These are phyloP conservation scores for Lepidostoma basale DNA, from an alignment of 1,140 invertebrate genomes.

Conservation along the genomic window DNA sequence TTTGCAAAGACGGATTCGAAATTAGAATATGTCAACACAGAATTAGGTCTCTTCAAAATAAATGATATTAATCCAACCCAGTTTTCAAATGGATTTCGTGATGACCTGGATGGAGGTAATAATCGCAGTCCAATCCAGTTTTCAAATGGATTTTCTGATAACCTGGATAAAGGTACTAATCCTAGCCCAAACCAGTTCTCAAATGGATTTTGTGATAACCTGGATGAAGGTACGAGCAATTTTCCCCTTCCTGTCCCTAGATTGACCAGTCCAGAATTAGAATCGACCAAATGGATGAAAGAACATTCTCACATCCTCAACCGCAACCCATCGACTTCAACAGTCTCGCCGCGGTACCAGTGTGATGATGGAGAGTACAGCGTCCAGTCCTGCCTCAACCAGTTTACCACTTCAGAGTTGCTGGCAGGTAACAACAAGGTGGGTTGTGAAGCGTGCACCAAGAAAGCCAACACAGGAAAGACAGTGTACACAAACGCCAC, in stretches of 20 bases:
- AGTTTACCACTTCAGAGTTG: constrained; percentile 88
- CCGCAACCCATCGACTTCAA: constrained; percentile 52
- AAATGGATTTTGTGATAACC: neutral
- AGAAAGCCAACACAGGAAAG: constrained; percentile 70
- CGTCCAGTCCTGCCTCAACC: constrained; percentile 84
- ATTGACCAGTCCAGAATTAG: constrained; percentile 16
- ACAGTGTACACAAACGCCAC: constrained; percentile 87
- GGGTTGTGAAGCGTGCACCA: constrained; percentile 88
- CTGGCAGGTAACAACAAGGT: constrained; percentile 92
- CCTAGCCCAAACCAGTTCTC: no score
- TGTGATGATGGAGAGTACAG: constrained; percentile 81
- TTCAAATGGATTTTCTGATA: neutral
- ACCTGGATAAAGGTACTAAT: neutral
- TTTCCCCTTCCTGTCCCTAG: neutral
- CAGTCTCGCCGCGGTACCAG: constrained; percentile 68
- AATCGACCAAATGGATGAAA: constrained; percentile 32
- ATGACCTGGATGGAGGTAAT: no score
- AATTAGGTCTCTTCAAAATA: constrained; percentile 51
- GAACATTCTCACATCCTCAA: constrained; percentile 46
- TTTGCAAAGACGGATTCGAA: no score
- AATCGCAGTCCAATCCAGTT: no score
- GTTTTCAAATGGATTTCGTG: no score
- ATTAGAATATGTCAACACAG: constrained; percentile 47
- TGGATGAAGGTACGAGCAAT: neutral
- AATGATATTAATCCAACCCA: no score